These are phyloP conservation scores for Hyla sarda DNA, from an alignment of 2,113 vertebrate species.

Conservation along the genomic window DNA sequence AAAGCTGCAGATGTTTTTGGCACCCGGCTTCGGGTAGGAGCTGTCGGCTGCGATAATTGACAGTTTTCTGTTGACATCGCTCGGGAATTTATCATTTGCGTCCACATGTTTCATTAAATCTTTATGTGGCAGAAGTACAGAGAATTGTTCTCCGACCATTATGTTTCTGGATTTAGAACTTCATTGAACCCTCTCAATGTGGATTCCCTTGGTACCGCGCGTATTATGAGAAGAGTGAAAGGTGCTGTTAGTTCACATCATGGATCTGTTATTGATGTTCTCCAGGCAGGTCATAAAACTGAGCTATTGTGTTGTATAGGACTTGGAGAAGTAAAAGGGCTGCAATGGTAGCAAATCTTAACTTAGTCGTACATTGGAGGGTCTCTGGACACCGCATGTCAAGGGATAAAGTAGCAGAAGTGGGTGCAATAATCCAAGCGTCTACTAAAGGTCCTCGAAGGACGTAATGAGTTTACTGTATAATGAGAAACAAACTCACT, in stretches of 20 bases:
- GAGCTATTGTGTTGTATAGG: not conserved
- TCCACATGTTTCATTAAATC: not conserved
- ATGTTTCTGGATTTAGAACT: not conserved
- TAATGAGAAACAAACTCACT: too few species aligned
- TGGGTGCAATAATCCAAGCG: too few species aligned
- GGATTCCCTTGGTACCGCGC: conserved; percentile 20
- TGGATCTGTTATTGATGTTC: not conserved
- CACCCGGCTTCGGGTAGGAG: not conserved
- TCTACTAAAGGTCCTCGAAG: too few species aligned
- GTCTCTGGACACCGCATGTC: too few species aligned
- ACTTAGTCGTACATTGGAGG: too few species aligned
- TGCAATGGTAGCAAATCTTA: too few species aligned
- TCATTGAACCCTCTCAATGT: not conserved
- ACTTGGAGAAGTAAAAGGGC: too few species aligned
- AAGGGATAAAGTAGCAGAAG: too few species aligned
- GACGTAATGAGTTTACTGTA: too few species aligned
- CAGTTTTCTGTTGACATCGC: conserved; percentile 11
- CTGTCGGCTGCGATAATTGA: not conserved
- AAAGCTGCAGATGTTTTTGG: not conserved
- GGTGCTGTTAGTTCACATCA: not conserved
- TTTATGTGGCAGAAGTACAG: not conserved
- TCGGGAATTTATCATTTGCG: not conserved
- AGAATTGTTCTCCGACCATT: rapidly evolving
- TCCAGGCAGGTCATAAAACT: not conserved
- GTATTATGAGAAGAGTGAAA: not conserved